Percentiles rank a stretch among this genome's conserved stretches.
Evolutionary conservation across 2,797 vertebrate species (phyloP).

Genomic region (Triplophysa yarkandensis): DNA sequence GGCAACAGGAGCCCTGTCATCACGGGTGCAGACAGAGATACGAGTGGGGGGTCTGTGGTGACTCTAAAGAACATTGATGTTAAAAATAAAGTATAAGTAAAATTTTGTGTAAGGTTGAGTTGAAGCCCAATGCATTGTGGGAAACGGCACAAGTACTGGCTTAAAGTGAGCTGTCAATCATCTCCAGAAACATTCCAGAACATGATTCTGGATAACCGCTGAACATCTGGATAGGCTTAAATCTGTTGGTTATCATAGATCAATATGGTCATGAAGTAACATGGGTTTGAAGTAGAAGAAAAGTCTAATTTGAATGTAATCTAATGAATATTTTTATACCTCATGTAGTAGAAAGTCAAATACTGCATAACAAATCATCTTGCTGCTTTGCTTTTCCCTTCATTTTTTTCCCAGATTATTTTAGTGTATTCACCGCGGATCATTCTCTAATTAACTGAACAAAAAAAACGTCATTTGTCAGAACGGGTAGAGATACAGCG

Average conservation of each 20-base stretch:
- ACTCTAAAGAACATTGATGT: conserved; percentile 47
- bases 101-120: neutral
- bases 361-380: too few relatives aligned
- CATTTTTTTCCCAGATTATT: too few relatives aligned
- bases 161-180: neutral
- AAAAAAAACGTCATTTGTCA: conserved; percentile 37
- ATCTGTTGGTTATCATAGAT: too few relatives aligned
- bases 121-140: neutral
- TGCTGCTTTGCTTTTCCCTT: neutral
- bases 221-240: too few relatives aligned
- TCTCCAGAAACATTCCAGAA: neutral
- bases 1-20: conserved; percentile 74
- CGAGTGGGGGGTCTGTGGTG: conserved; percentile 40
- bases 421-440: neutral
- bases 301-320: neutral
- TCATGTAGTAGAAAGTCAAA: too few relatives aligned
- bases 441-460: conserved; percentile 12
- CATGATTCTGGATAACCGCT: too few relatives aligned
- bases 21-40: conserved; percentile 40
- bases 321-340: too few relatives aligned
- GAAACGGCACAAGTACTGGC: neutral
- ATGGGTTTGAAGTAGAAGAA: too few relatives aligned
- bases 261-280: too few relatives aligned
- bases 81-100: conserved; percentile 37
- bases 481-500: conserved; percentile 35